phyloP scores from a whole-genome alignment of 1,140 invertebrate species.

The Rhopalosiphum padi region DNA sequence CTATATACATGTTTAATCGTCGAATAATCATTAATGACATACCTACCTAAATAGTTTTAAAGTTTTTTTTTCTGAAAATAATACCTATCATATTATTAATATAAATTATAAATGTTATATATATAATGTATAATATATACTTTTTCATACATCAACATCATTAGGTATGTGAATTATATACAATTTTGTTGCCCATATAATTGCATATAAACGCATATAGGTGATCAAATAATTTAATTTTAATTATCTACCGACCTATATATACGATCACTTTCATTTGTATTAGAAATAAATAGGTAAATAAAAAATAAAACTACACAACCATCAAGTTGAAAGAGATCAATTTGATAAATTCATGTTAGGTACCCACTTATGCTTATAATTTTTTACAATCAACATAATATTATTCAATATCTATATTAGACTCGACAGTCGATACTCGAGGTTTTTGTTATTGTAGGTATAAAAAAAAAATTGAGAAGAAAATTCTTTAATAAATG shows the following conservation, averaged over 20 bases:
- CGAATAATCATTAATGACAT: constrained; percentile 9
- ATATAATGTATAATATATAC: background rate
- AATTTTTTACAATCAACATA: background rate
- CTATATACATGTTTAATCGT: background rate
- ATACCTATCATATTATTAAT: background rate
- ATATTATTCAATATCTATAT: background rate
- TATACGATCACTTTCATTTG: background rate
- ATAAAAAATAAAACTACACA: background rate
- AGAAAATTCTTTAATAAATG: constrained; percentile 28
- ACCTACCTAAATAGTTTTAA: background rate
- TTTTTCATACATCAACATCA: background rate
- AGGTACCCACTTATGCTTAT: background rate
- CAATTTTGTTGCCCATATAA: background rate
- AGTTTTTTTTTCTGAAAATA: background rate
- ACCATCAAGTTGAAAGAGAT: background rate
- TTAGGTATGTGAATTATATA: background rate
- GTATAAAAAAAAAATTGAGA: background rate
- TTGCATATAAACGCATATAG: background rate
- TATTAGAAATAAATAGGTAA: background rate
- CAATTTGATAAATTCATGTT: background rate
- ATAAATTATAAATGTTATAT: background rate
- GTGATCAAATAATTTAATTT: background rate
- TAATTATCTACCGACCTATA: background rate
- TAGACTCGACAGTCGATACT: background rate
- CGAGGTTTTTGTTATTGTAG: background rate